A percentile compares a stretch with the other conserved stretches of the same genome.
Conservation (phyloP, 2,888 invertebrate species). For the Bombylius discolor region DNA sequence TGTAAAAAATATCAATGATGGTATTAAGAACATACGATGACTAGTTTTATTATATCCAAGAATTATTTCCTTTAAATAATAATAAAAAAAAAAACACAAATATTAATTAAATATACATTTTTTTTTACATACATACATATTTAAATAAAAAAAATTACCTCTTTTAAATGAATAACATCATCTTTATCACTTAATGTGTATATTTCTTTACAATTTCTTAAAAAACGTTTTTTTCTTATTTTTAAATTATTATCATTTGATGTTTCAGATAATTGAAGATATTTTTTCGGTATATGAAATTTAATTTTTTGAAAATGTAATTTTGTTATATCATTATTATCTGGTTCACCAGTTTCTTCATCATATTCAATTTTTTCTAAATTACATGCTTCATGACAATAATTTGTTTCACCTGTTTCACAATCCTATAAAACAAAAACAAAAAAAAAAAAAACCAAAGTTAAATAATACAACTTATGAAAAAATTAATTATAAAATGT, state of each 20-base stretch:
- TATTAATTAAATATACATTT: too few species aligned
- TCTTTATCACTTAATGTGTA: conserved; percentile 12
- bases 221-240: neutral
- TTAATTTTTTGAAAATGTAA: conserved; percentile 30
- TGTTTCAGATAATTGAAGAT: conserved; percentile 15
- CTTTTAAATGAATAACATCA: conserved; percentile 15
- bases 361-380: conserved; percentile 23
- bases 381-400: conserved; percentile 16
- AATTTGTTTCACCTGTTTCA: conserved; percentile 32
- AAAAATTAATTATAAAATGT: too few species aligned
- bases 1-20: conserved; percentile 46
- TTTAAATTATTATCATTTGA: neutral
- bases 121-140: too few species aligned
- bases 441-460: too few species aligned
- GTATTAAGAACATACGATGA: conserved; percentile 44
- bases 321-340: conserved; percentile 24
- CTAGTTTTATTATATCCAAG: conserved; percentile 34
- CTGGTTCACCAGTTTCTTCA: conserved; percentile 34
- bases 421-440: conserved; percentile 24
- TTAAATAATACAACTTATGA: too few species aligned
- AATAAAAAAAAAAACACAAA: neutral
- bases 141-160: conserved; percentile 6
- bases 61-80: conserved; percentile 26
- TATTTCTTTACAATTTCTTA: conserved; percentile 7
- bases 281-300: conserved; percentile 31